A percentile compares a stretch with the other conserved stretches of the same genome.
Conservation (phyloP, 2,797 vertebrate genomes). For the Labeo calbasu region DNA sequence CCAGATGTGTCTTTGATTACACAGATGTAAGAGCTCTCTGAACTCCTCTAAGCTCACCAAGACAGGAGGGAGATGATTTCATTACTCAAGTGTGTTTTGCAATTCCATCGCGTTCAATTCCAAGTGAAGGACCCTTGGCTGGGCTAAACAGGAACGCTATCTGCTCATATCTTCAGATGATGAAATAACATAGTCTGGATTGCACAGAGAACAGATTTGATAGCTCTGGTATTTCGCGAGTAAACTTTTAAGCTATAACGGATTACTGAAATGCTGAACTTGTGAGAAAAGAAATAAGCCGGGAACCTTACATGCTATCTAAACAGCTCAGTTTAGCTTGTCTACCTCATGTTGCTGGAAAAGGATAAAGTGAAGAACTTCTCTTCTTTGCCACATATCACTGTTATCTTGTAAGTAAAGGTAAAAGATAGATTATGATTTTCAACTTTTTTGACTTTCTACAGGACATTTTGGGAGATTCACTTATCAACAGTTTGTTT, state of each 20-base stretch:
- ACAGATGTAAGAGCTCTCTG: conserved; percentile 32
- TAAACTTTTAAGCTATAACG: not conserved
- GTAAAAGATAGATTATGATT: not conserved
- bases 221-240: not conserved
- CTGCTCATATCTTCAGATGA: conserved; percentile 25
- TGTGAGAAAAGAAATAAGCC: conserved; percentile 1
- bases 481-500: not conserved
- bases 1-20: conserved; percentile 44
- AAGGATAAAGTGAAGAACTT: not conserved
- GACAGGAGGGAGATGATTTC: conserved; percentile 15
- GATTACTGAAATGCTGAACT: conserved; percentile 28
- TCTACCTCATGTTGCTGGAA: not conserved
- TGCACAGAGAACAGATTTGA: conserved; percentile 1
- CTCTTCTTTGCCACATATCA: not conserved
- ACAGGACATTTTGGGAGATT: not conserved
- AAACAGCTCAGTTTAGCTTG: not conserved
- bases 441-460: not conserved
- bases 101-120: conserved; percentile 39
- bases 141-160: conserved; percentile 16
- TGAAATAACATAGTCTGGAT: conserved; percentile 11
- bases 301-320: not conserved
- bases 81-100: conserved; percentile 40
- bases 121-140: conserved; percentile 30
- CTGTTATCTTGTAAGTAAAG: not conserved
- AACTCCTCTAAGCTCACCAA: not conserved